phyloP scores from a whole-genome alignment of 2,888 invertebrate species.

The Mechanitis messenoides region DNA sequence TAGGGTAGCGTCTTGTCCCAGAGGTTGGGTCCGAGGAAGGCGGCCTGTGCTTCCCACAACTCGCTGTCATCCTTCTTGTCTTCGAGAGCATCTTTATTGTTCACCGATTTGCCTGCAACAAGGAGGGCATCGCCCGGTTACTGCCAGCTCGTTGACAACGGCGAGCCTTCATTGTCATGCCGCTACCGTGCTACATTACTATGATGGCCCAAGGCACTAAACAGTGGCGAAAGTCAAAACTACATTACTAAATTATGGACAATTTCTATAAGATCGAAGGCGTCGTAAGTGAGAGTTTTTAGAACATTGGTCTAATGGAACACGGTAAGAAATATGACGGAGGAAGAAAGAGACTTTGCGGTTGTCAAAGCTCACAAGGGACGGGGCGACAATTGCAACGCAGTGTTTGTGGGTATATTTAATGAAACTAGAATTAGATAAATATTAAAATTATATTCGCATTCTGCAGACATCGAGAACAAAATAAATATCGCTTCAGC shows the following conservation, averaged over 20 bases:
- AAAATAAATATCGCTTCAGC: conserved; percentile 2
- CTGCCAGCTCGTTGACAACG: conserved; percentile 39
- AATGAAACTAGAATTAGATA: neutral
- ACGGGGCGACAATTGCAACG: conserved; percentile 15
- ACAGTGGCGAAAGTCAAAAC: conserved; percentile 5
- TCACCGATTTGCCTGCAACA: conserved; percentile 80
- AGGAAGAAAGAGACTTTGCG: conserved; percentile 13
- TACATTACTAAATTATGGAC: no score
- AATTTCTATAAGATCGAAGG: no score
- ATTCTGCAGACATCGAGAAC: conserved; percentile 1
- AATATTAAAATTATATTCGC: neutral
- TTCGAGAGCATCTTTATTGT: conserved; percentile 78
- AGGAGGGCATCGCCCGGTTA: conserved; percentile 55
- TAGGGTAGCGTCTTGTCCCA: conserved; percentile 96
- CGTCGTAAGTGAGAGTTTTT: no score
- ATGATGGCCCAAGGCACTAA: conserved; percentile 1
- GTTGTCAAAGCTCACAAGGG: conserved; percentile 17
- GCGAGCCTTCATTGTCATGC: conserved; percentile 23
- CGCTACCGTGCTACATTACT: conserved; percentile 9
- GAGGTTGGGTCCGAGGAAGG: conserved; percentile 95
- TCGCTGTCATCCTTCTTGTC: conserved; percentile 89
- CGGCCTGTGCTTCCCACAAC: conserved; percentile 95
- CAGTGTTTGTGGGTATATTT: neutral
- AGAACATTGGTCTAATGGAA: conserved; percentile 1
- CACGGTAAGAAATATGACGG: conserved; percentile 7